A percentile compares a stretch with the other conserved stretches of the same genome.
Evolutionary conservation across 1,140 invertebrate genomes (phyloP).

Genomic region (Anastrepha obliqua): DNA sequence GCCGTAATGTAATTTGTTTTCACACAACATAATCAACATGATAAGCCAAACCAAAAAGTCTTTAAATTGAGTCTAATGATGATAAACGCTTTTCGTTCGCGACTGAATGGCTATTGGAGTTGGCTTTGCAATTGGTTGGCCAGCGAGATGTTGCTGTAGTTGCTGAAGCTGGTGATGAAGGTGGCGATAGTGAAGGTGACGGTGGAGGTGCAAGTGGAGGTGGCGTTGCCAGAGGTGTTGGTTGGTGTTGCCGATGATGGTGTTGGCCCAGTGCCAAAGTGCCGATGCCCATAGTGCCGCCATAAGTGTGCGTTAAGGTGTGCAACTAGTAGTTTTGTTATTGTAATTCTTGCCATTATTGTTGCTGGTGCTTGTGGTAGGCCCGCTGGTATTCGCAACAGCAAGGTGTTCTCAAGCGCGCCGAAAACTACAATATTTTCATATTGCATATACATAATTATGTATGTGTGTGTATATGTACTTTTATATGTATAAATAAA

Average conservation of each 20-base stretch:
- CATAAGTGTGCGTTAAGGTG: slow-evolving; percentile 58
- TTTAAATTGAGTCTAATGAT: slow-evolving; percentile 75
- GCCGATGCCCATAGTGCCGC: slow-evolving; percentile 49
- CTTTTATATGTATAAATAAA: not conserved
- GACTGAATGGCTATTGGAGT: slow-evolving; percentile 14
- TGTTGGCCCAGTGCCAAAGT: slow-evolving; percentile 64
- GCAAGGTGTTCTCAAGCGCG: slow-evolving; percentile 43
- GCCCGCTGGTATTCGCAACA: slow-evolving; percentile 23
- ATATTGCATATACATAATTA: not conserved
- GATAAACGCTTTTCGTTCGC: slow-evolving; percentile 69
- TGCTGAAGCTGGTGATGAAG: slow-evolving; percentile 54
- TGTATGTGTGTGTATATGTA: not conserved
- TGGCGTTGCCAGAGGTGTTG: slow-evolving; percentile 59
- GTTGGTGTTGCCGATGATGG: slow-evolving; percentile 65
- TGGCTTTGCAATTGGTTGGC: not conserved
- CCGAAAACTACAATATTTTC: not conserved
- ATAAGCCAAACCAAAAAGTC: slow-evolving; percentile 73
- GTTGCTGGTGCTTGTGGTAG: slow-evolving; percentile 8
- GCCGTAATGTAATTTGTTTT: slow-evolving; percentile 74
- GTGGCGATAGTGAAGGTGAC: slow-evolving; percentile 22
- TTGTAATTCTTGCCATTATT: slow-evolving; percentile 19
- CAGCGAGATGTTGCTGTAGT: not conserved
- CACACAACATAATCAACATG: slow-evolving; percentile 75
- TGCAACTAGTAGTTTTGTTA: slow-evolving; percentile 35
- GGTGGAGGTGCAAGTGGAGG: slow-evolving; percentile 57